Percentiles rank a stretch among this genome's conserved stretches.
Conservation (phyloP, 2,113 vertebrate genomes). For the Cichladusa arquata region DNA sequence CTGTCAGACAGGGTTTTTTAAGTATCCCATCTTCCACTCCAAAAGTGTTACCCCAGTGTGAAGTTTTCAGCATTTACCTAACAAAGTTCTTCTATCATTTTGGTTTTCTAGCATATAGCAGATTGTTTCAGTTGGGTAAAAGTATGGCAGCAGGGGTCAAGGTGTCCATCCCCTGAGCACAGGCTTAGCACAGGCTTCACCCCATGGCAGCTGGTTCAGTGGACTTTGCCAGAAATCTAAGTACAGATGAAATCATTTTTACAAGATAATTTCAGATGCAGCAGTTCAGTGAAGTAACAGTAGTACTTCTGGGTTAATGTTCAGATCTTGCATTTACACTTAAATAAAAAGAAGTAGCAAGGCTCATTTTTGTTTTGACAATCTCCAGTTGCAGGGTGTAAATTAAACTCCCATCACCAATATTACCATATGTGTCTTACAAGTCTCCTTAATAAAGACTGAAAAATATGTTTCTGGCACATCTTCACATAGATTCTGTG, state of each 20-base stretch:
- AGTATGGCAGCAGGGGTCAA: background rate
- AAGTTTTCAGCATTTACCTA: background rate
- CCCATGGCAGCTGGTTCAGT: background rate
- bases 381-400: background rate
- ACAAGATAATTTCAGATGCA: background rate
- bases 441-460: background rate
- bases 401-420: background rate
- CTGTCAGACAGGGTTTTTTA: background rate
- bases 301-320: background rate
- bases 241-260: background rate
- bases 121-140: background rate
- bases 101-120: background rate
- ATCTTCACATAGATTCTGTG: background rate
- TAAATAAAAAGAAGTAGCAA: background rate
- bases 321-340: background rate
- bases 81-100: rapidly evolving
- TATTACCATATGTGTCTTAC: background rate
- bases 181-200: background rate
- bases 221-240: background rate
- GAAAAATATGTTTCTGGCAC: background rate
- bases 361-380: background rate
- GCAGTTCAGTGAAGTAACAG: background rate
- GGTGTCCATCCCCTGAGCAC: background rate
- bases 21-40: background rate
- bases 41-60: background rate